These are phyloP conservation scores for Microcebus lehilahytsara DNA, from an alignment of 2,113 vertebrate species.

Conservation along the genomic window DNA sequence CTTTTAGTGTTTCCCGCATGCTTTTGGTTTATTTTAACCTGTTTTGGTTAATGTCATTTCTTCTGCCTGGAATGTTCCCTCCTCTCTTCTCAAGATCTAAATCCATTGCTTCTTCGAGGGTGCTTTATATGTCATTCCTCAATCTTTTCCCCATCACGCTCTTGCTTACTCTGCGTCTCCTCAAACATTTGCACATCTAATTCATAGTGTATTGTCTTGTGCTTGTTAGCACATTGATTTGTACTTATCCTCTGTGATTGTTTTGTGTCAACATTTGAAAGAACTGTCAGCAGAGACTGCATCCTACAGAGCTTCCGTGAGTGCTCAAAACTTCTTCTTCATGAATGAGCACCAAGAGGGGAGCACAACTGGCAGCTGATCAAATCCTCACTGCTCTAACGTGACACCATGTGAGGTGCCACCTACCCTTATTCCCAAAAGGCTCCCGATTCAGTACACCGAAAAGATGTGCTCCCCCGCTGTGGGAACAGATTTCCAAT, in stretches of 20 bases:
- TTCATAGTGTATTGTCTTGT: neutral
- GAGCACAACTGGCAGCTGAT: neutral
- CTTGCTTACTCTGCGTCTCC: neutral
- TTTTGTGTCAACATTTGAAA: slow-evolving; percentile 7
- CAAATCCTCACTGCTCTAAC: neutral
- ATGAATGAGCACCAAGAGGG: neutral
- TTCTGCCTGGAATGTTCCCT: neutral
- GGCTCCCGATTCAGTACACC: neutral
- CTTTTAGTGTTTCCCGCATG: neutral
- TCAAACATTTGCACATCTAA: neutral
- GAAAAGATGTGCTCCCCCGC: neutral
- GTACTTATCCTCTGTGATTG: neutral
- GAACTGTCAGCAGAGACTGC: neutral
- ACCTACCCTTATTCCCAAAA: neutral
- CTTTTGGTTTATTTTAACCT: neutral
- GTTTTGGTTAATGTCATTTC: neutral
- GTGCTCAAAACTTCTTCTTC: neutral
- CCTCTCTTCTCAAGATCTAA: neutral
- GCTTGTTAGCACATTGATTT: neutral
- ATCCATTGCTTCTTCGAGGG: neutral
- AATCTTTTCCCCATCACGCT: neutral
- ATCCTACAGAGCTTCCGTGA: neutral
- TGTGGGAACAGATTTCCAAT: neutral
- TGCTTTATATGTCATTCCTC: neutral
- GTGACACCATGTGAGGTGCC: neutral